Base-by-base conservation (phyloP, 2,888 invertebrate genomes). In the Drosophila meridiana region DNA sequence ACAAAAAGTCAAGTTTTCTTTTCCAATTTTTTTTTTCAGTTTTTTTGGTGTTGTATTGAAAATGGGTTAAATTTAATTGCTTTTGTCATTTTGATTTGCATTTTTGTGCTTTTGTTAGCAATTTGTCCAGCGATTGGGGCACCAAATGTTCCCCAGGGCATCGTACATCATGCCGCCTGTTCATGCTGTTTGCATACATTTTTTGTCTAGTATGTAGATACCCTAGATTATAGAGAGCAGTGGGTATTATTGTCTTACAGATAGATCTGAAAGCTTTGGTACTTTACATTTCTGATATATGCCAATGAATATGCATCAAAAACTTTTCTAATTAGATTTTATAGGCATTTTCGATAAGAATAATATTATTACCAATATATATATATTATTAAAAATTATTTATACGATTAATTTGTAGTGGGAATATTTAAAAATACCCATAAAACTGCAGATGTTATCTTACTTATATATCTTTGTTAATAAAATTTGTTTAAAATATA, bases 31-130 rank as follows among this genome's bases (percentile, higher is more conserved):
- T 30, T 9, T 38, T 40, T 38, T 28, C 45, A 13, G 11, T 26
- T 28, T 32, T 30, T 45, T 32, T 30, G 38, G 38, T 53, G 28
- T 59, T 63, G 71, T 75, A 90, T 86, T 78, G 84, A 76, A 90
- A 87, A 90, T 87, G 88, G 85, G 84, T 87, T 82, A 90, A 89
- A 90, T 90, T 87, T 90, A 88, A 88, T 90, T 88, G 87, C 83
- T 88, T 88, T 88, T 90, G 87, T 84, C 90, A 87, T 89, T 87
- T 90, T 83, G 89, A 90, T 88, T 88, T 90, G 89, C 89, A 90
- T 90, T 87, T 87, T 89, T 76, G 40, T 73, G 70, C 78, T 42
- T 40, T 42, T 78, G 89, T 89, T 78, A 70, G 87, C 87, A 85
- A 85, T 89, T 85, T 87, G 84, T 84, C 69, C 59, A 42, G 40